Evolutionary conservation across 30 jellyfish, hydroid and myxozoan genomes (phyloP).

Genomic region (Aurelia sp.): DNA sequence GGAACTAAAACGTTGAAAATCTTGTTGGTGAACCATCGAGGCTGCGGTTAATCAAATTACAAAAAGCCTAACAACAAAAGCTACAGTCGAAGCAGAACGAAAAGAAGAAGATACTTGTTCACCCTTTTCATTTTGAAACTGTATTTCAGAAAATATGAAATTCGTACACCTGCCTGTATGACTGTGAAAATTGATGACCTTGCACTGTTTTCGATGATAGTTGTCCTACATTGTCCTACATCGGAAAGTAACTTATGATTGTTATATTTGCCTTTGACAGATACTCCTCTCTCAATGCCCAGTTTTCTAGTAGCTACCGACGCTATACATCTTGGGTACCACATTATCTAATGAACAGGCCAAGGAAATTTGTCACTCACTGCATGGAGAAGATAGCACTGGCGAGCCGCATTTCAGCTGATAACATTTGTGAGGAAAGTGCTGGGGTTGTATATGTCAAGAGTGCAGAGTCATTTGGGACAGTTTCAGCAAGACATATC

Average conservation of each 20-base stretch:
- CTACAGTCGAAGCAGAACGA: too few relatives aligned
- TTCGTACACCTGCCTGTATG: too few relatives aligned
- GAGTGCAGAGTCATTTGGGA: constrained; percentile 12
- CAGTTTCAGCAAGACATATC: too few relatives aligned
- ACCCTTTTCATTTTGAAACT: too few relatives aligned
- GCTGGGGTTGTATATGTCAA: not conserved
- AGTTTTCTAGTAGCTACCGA: constrained; percentile 45
- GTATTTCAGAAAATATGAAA: too few relatives aligned
- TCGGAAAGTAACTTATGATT: not conserved
- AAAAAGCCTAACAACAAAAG: too few relatives aligned
- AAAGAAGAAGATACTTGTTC: too few relatives aligned
- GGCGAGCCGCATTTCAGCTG: constrained; percentile 9
- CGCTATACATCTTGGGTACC: constrained; percentile 42
- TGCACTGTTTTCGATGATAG: too few relatives aligned
- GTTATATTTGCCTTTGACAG: not conserved
- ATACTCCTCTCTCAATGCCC: constrained; percentile 2
- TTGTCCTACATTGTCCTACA: not conserved
- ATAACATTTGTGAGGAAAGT: not conserved
- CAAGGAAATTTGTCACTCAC: constrained; percentile 49
- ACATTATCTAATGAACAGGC: constrained; percentile 29
- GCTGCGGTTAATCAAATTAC: too few relatives aligned
- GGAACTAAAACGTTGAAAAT: too few relatives aligned
- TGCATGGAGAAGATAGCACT: constrained; percentile 55
- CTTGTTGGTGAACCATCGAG: too few relatives aligned
- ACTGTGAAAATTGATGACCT: too few relatives aligned